Percentiles rank a stretch among this genome's conserved stretches.
Conservation (phyloP, 2,888 invertebrate genomes). For the Lamproptera curius region DNA sequence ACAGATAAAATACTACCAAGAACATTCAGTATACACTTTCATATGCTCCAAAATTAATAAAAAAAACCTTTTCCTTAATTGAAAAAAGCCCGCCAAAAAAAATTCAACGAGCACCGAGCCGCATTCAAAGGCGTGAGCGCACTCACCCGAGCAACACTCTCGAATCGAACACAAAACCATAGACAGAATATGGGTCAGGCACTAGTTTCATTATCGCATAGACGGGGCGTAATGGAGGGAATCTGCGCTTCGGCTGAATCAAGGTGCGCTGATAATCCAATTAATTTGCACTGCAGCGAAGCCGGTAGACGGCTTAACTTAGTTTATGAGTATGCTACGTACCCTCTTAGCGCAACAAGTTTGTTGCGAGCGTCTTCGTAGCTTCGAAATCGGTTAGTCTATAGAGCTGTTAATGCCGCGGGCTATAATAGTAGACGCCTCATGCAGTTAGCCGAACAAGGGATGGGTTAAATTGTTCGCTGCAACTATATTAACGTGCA, state of each 20-base stretch:
- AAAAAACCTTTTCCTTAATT: too few relatives aligned
- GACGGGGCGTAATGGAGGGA: slow-evolving; percentile 53
- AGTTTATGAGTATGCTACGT: slow-evolving; percentile 72
- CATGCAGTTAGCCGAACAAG: slow-evolving; percentile 24
- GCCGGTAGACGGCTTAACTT: slow-evolving; percentile 68
- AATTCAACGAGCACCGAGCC: too few relatives aligned
- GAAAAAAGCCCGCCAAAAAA: too few relatives aligned
- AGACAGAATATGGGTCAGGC: slow-evolving; percentile 6
- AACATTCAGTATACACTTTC: too few relatives aligned
- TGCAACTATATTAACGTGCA: background rate
- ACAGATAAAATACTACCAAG: too few relatives aligned
- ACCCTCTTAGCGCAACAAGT: slow-evolving; percentile 72
- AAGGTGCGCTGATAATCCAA: slow-evolving; percentile 75
- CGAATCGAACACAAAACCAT: too few relatives aligned
- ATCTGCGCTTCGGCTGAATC: slow-evolving; percentile 61
- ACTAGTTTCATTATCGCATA: slow-evolving; percentile 43
- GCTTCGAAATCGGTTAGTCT: slow-evolving; percentile 66
- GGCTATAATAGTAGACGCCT: slow-evolving; percentile 44
- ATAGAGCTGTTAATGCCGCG: slow-evolving; percentile 43
- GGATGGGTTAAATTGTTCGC: slow-evolving; percentile 24
- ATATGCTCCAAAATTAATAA: too few relatives aligned
- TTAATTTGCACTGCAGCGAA: slow-evolving; percentile 68
- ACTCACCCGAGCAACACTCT: too few relatives aligned
- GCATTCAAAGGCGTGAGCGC: too few relatives aligned
- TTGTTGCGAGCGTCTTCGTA: slow-evolving; percentile 69